Percentiles rank a stretch among this genome's conserved stretches.
phyloP scores from a whole-genome alignment of 2,113 vertebrate species.

The Podocnemis expansa region DNA sequence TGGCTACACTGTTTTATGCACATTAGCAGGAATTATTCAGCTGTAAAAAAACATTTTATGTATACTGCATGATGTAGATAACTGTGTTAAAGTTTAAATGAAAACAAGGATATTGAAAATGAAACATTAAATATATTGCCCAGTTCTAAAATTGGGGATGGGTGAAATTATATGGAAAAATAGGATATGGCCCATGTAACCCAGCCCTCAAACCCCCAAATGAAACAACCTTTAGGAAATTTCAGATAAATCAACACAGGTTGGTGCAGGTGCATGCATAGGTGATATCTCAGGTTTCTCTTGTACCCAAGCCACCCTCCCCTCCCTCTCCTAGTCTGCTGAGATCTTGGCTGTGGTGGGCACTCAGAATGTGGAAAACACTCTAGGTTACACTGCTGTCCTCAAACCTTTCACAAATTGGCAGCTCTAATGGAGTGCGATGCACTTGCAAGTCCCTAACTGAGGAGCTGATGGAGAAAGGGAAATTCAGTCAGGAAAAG shows the following conservation, averaged over 20 bases:
- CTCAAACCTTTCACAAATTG: not conserved
- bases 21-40: conserved; percentile 69
- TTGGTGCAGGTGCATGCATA: not conserved
- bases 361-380: not conserved
- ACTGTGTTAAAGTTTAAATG: conserved; percentile 65
- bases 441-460: not conserved
- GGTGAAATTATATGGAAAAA: conserved; percentile 68
- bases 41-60: conserved; percentile 69
- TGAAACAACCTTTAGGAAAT: conserved; percentile 51
- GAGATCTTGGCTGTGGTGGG: not conserved
- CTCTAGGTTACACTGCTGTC: not conserved
- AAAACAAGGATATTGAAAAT: conserved; percentile 65
- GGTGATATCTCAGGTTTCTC: not conserved
- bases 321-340: not conserved
- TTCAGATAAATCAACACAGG: conserved; percentile 37
- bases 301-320: not conserved
- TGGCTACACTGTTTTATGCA: conserved; percentile 70
- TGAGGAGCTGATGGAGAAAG: not conserved
- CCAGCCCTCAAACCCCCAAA: conserved; percentile 40
- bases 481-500: not conserved
- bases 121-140: conserved; percentile 62
- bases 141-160: conserved; percentile 60
- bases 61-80: conserved; percentile 71
- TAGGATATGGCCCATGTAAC: conserved; percentile 49
- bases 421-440: not conserved